Evolutionary conservation across 2,113 vertebrate species (phyloP).

Genomic region (Aspiorhynchus laticeps): DNA sequence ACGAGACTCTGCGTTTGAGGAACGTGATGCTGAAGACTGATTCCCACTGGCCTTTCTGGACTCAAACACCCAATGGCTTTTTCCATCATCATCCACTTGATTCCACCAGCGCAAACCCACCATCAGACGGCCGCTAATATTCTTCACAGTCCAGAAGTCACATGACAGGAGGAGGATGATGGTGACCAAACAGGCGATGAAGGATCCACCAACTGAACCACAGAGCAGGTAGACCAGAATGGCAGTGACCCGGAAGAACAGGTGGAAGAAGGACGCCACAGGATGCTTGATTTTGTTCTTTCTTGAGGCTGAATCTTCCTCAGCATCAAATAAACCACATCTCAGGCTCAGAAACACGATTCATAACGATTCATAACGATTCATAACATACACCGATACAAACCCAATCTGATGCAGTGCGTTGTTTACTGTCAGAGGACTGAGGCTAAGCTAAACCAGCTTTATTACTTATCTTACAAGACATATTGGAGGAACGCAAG

Average conservation of each 20-base stretch:
- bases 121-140: slow-evolving; percentile 90
- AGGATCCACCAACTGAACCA: slow-evolving; percentile 81
- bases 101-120: slow-evolving; percentile 98
- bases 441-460: neutral
- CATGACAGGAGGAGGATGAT: slow-evolving; percentile 92
- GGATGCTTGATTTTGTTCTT: slow-evolving; percentile 87
- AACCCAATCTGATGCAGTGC: neutral
- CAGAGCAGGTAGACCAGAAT: slow-evolving; percentile 87
- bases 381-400: neutral
- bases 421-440: neutral
- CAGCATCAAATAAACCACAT: slow-evolving; percentile 92
- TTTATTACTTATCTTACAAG: too few relatives aligned
- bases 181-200: slow-evolving; percentile 90
- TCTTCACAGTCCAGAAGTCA: slow-evolving; percentile 99
- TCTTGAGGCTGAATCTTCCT: slow-evolving; percentile 82
- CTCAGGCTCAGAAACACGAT: slow-evolving; percentile 44
- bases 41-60: slow-evolving; percentile 77
- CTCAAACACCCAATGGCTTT: slow-evolving; percentile 93
- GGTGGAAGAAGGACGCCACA: slow-evolving; percentile 92
- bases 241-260: slow-evolving; percentile 90
- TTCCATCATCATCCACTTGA: slow-evolving; percentile 94
- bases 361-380: neutral
- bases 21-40: slow-evolving; percentile 55
- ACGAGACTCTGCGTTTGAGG: slow-evolving; percentile 86
- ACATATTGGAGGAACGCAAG: neutral